phyloP scores from a whole-genome alignment of 2,888 invertebrate species.

The Agapostemon virescens region DNA sequence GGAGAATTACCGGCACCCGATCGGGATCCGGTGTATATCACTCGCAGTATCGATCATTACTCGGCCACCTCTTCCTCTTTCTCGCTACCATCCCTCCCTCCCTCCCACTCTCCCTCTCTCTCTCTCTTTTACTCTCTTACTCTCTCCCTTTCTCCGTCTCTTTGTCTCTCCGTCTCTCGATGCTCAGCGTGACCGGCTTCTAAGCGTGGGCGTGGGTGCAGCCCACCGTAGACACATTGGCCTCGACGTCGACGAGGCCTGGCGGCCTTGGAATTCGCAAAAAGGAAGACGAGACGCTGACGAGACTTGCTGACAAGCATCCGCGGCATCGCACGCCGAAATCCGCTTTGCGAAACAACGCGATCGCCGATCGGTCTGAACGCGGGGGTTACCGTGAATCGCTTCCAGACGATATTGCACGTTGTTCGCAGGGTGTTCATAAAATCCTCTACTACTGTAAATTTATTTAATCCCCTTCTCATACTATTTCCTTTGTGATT shows the following conservation, averaged over 20 bases:
- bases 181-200: constrained; percentile 5
- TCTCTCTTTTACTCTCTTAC: not conserved
- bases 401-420: too few relatives aligned
- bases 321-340: not conserved
- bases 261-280: constrained; percentile 55
- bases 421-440: too few relatives aligned
- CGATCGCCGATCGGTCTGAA: not conserved
- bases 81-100: not conserved
- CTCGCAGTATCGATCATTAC: constrained; percentile 66
- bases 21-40: constrained; percentile 58
- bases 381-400: too few relatives aligned
- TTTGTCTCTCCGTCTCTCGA: not conserved
- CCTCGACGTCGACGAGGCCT: constrained; percentile 42
- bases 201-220: constrained; percentile 21
- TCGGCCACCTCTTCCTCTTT: constrained; percentile 14
- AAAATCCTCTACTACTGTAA: too few relatives aligned
- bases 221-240: constrained; percentile 24
- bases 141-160: not conserved
- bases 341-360: not conserved
- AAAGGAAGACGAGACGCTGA: constrained; percentile 51
- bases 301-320: constrained; percentile 38
- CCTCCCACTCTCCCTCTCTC: not conserved
- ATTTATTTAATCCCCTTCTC: too few relatives aligned
- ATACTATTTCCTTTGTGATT: too few relatives aligned
- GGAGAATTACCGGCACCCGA: constrained; percentile 41